Evolutionary conservation across 2,888 invertebrate species (phyloP).

Genomic region (Hydrotaea diabolus): DNA sequence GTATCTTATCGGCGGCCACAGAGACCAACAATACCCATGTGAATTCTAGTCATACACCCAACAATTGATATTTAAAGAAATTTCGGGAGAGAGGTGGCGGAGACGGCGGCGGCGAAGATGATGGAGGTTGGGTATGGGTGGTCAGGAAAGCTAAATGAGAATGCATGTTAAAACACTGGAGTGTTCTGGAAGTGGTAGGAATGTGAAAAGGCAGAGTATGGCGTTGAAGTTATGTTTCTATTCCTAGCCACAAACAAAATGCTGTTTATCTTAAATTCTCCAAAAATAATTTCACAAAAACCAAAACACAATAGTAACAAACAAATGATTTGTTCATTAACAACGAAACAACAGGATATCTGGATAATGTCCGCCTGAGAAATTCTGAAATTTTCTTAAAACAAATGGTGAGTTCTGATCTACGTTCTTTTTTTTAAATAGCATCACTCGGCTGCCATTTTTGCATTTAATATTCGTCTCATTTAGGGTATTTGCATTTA

Average conservation of each 20-base stretch:
- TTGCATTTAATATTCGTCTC: background rate
- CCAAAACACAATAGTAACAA: background rate
- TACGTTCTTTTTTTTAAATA: background rate
- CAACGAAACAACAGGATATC: slow-evolving; percentile 14
- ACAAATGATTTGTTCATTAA: slow-evolving; percentile 3
- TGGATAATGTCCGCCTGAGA: background rate
- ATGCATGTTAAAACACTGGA: slow-evolving; percentile 30
- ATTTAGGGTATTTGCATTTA: slow-evolving; percentile 24
- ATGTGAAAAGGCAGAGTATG: slow-evolving; percentile 32
- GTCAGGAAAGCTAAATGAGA: slow-evolving; percentile 58
- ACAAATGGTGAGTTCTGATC: background rate
- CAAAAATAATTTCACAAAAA: slow-evolving; percentile 20
- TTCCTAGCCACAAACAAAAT: background rate
- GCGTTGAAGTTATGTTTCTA: background rate
- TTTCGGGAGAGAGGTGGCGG: slow-evolving; percentile 53
- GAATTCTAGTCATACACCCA: slow-evolving; percentile 67
- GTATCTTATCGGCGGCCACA: slow-evolving; percentile 69
- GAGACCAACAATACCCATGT: slow-evolving; percentile 54
- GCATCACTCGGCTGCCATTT: too few species aligned
- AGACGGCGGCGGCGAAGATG: slow-evolving; percentile 45
- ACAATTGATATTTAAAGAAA: slow-evolving; percentile 60
- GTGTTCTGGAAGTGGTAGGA: slow-evolving; percentile 26
- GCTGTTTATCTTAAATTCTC: slow-evolving; percentile 18
- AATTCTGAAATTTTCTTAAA: slow-evolving; percentile 1
- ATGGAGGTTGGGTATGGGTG: slow-evolving; percentile 67